Base-by-base conservation (phyloP, 1,140 invertebrate genomes). In the Aphelenchoides besseyi region DNA sequence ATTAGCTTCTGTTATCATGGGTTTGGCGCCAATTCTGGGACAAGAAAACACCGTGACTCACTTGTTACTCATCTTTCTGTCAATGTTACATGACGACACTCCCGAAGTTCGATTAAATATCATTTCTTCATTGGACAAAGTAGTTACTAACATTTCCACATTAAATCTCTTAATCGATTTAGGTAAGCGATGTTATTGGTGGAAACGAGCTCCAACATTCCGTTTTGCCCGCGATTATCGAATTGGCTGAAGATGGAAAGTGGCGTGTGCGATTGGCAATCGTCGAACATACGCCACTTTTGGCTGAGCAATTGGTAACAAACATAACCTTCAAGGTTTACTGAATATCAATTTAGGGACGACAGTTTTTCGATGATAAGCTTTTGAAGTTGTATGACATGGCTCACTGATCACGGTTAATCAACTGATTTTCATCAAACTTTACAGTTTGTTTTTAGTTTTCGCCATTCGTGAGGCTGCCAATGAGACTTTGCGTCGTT, bases 281-380 rank as follows among this genome's bases (percentile, higher is more conserved):
- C 75, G 94, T 95, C 77, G 95, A 98, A 85, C 97, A 98, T 85
- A 98, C 98, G 95, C 96, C 97, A 16, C 88, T 98, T 0, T 86
- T 99, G 76, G 96, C 96, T 71, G 94, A 94, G 54, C 89, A 90
- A 76, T 79, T 89, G 73, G 87, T 87, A 72, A 79, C 81, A 82
- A 54, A 36, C 41, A n/a, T 70, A 12, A 59, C 54, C 5, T 5
- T 8, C 29, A 5, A 8, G 55, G 9, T 68, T 5, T 23, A 72
- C 23, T 67, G 55, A n/a, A 32, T 48, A 26, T 36, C 54, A 53
- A 92, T 95, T 85, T 86, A 97, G 68, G 95, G 95, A 1, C 92
- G 96, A 48, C 95, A 99, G 85, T 98, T 98, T 86, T 99, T 99
- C 84, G 94, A 99, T 86, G 95, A 98, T 83, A 98, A 98, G 86